Evolutionary conservation across 2,888 invertebrate genomes (phyloP).

Genomic region (Brachyptera putata): DNA sequence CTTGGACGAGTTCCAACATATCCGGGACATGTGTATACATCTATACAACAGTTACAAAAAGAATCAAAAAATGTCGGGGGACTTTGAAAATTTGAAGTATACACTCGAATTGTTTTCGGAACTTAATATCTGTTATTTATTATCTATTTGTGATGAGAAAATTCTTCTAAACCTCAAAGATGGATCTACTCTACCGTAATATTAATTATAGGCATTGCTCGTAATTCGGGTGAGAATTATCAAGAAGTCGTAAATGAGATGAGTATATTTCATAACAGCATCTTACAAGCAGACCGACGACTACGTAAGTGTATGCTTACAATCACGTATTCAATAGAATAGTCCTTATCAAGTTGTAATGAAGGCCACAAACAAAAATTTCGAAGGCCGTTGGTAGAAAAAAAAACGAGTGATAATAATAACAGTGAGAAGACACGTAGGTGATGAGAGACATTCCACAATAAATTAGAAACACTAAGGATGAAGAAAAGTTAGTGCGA

Average conservation of each 20-base stretch:
- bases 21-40: too few species aligned
- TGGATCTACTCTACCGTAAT: too few species aligned
- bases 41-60: too few species aligned
- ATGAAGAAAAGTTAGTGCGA: neutral
- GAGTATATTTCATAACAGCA: neutral
- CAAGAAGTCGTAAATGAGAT: neutral
- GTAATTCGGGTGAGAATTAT: neutral
- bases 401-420: constrained; percentile 13
- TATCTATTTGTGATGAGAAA: too few species aligned
- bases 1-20: too few species aligned
- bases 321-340: constrained; percentile 12
- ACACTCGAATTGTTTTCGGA: too few species aligned
- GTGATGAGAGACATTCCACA: constrained; percentile 16
- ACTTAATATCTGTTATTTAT: too few species aligned
- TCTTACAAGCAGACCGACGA: neutral
- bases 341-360: constrained; percentile 11
- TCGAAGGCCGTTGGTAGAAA: constrained; percentile 18
- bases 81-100: too few species aligned
- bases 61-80: too few species aligned
- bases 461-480: constrained; percentile 13
- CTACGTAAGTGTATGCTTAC: neutral
- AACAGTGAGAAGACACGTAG: constrained; percentile 16
- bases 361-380: constrained; percentile 16
- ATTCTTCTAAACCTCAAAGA: too few species aligned
- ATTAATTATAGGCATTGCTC: too few species aligned